A percentile compares a stretch with the other conserved stretches of the same genome.
These are phyloP conservation scores for Dendrophyllia cribrosa DNA, from an alignment of 64 coral and sea anemone genomes.

Conservation along the genomic window DNA sequence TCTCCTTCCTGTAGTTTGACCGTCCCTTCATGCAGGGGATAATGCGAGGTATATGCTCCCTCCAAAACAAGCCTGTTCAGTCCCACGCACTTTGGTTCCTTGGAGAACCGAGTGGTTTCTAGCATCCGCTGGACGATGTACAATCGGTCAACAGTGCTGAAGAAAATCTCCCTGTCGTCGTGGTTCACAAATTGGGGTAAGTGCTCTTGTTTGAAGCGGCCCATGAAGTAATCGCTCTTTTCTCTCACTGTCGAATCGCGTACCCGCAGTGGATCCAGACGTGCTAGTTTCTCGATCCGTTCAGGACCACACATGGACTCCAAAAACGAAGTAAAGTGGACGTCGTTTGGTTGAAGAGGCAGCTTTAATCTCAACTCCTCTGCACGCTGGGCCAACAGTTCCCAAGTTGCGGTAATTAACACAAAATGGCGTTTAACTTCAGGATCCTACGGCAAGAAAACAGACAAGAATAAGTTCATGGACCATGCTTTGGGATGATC, in stretches of 20 bases:
- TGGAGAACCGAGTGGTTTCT: conserved; percentile 50
- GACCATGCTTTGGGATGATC: too few relatives aligned
- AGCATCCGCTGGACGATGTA: conserved; percentile 71
- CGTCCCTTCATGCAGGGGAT: conserved; percentile 68
- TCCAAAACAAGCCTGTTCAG: conserved; percentile 57
- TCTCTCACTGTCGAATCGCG: conserved; percentile 41
- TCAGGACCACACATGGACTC: conserved; percentile 18
- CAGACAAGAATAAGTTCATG: not conserved
- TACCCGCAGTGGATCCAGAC: conserved; percentile 13
- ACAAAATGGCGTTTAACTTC: conserved; percentile 60
- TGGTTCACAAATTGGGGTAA: conserved; percentile 30
- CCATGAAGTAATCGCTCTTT: conserved; percentile 48
- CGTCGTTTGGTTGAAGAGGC: conserved; percentile 65
- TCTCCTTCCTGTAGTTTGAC: not conserved
- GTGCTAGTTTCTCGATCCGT: conserved; percentile 7
- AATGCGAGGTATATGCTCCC: conserved; percentile 51
- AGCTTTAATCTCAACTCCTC: conserved; percentile 72
- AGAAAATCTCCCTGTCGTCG: conserved; percentile 63
- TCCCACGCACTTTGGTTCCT: conserved; percentile 59
- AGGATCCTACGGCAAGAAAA: conserved; percentile 6
- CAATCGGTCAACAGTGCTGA: conserved; percentile 60
- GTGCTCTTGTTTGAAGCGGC: conserved; percentile 59
- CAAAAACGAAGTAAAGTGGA: conserved; percentile 2
- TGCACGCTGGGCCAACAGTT: conserved; percentile 53
- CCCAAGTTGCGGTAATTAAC: conserved; percentile 65